Base-by-base conservation (phyloP, 2,888 invertebrate genomes). In the Hipparchia semele region DNA sequence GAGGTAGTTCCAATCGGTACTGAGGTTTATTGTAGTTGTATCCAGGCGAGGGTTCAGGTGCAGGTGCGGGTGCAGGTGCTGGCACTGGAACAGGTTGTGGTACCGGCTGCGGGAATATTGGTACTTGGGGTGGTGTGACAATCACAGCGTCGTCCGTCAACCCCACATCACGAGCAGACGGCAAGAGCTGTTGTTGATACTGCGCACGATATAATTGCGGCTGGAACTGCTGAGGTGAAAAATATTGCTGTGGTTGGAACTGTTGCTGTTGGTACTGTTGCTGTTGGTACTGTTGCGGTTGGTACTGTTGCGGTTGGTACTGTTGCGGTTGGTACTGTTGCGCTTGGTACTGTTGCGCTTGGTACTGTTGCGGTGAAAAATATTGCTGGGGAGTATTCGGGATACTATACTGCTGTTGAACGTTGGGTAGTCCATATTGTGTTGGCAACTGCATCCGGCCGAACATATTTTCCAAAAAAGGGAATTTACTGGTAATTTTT, bases 91-190 rank as follows among this genome's bases (percentile, higher is more conserved):
- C 13, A 23, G 64, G 64, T 64, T 70, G 79, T 39, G 79, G 77
- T n/a, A 77, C 71, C 6, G 84, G 83, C 71, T 81, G 81, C 2
- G 83, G 81, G 5, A 72, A 78, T 8, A 89, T 82, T 2, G 92
- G 88, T 70, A 90, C 91, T 60, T 89, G 87, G 3, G 92, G 94
- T 10, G 94, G 91, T 0, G 94, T 94, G 75, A 94, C 87, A 69
- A 94, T 93, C 49, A 94, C 88, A 6, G 94, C 91, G 65, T 94
- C 94, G 71, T 94, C 94, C 0, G 94, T 94, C 46, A 94, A 77
- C 0, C 84, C 90, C 8, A 93, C 90, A 72, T 94, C 93, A 2
- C 94, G 89, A 2, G 83, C 85, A 0, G 84, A 82, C 1, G 90
- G 85, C 4, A 71, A 23, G 12, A 66, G 54, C 56, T 66, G 72